Percentiles rank a stretch among this genome's conserved stretches.
These are phyloP conservation scores for Idris sp. DNA, from an alignment of 1,140 invertebrate genomes.

Conservation along the genomic window DNA sequence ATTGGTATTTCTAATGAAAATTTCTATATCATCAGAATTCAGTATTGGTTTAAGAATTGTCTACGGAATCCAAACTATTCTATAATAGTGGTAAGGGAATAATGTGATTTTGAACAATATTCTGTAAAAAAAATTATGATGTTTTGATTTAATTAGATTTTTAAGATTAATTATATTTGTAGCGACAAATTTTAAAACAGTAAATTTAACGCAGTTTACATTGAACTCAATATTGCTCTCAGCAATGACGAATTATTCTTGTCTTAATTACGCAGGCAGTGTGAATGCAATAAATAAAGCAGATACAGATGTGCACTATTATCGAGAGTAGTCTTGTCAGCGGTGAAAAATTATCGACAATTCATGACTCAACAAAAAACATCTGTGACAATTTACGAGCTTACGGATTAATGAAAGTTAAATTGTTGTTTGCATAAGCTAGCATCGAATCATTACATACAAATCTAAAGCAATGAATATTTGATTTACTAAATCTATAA, in stretches of 20 bases:
- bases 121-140: conserved; percentile 14
- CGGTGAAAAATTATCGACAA: conserved; percentile 51
- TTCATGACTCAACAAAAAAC: conserved; percentile 26
- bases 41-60: conserved; percentile 44
- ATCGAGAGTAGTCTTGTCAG: conserved; percentile 18
- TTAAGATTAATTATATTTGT: conserved; percentile 41
- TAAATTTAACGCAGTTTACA: conserved; percentile 31
- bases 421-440: conserved; percentile 38
- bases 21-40: conserved; percentile 22
- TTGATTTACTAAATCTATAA: too few relatives aligned
- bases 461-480: too few relatives aligned
- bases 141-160: conserved; percentile 39
- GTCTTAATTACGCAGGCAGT: conserved; percentile 34
- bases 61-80: conserved; percentile 26
- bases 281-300: conserved; percentile 31
- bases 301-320: conserved; percentile 23
- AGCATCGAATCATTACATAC: conserved; percentile 13
- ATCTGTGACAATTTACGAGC: conserved; percentile 49
- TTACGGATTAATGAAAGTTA: conserved; percentile 38
- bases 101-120: conserved; percentile 31
- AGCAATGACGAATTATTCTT: conserved; percentile 17
- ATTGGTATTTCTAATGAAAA: conserved; percentile 48
- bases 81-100: conserved; percentile 32
- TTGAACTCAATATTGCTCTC: conserved; percentile 30
- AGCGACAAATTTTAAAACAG: conserved; percentile 26